These are phyloP conservation scores for Sialis lutaria DNA, from an alignment of 2,888 invertebrate genomes.

Conservation along the genomic window DNA sequence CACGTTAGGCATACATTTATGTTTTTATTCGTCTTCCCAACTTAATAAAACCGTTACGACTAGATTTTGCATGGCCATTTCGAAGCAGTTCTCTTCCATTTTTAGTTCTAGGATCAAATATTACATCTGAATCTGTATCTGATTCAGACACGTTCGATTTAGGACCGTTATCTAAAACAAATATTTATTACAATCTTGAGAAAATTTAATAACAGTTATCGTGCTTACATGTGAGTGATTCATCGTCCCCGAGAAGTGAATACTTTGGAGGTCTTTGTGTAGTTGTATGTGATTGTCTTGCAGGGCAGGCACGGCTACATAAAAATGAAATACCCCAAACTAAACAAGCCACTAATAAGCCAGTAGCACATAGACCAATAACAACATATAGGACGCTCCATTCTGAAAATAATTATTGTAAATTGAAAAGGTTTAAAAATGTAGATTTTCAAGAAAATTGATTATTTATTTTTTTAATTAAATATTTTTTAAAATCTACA, in stretches of 20 bases:
- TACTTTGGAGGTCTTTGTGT: conserved; percentile 46
- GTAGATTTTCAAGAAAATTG: neutral
- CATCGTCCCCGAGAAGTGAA: conserved; percentile 54
- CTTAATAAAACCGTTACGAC: conserved; percentile 35
- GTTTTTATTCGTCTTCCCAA: conserved; percentile 33
- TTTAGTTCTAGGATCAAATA: conserved; percentile 59
- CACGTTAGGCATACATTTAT: conserved; percentile 17
- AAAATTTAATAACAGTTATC: too few species aligned
- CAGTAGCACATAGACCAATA: conserved; percentile 46
- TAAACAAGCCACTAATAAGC: conserved; percentile 35
- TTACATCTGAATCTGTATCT: conserved; percentile 71
- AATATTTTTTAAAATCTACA: neutral
- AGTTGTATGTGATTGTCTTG: conserved; percentile 24
- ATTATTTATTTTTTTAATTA: neutral
- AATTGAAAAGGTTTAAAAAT: neutral
- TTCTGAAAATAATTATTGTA: conserved; percentile 3
- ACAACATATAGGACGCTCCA: conserved; percentile 91
- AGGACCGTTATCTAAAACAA: conserved; percentile 36
- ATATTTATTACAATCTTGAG: conserved; percentile 5
- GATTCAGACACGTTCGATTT: conserved; percentile 54
- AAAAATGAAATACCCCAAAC: conserved; percentile 47
- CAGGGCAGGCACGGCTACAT: conserved; percentile 34
- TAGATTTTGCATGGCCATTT: conserved; percentile 33
- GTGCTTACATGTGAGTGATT: conserved; percentile 39
- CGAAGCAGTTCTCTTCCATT: conserved; percentile 32